Percentiles rank a stretch among this genome's conserved stretches.
These are phyloP conservation scores for Chamaetylas fuelleborni DNA, from an alignment of 2,113 vertebrate genomes.

Conservation along the genomic window DNA sequence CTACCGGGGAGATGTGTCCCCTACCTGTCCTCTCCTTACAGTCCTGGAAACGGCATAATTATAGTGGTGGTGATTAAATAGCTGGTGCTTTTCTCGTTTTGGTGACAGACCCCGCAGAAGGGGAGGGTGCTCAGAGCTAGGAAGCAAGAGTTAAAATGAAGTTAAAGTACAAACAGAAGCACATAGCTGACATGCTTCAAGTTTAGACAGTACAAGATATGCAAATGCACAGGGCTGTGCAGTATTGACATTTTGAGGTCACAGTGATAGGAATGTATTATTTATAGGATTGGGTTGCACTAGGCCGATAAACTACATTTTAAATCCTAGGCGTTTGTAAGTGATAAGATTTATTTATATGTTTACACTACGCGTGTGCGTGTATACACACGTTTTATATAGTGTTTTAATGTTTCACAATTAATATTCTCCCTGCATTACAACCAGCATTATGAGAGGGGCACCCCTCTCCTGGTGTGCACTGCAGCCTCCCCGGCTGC, in stretches of 20 bases:
- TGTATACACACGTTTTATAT: background rate
- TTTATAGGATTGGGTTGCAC: conserved; percentile 66
- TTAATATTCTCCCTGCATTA: background rate
- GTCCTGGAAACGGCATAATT: background rate
- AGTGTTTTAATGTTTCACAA: background rate
- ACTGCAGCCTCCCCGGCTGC: background rate
- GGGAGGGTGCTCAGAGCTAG: background rate
- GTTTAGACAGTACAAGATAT: conserved; percentile 68
- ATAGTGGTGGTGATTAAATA: background rate
- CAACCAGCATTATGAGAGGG: accelerated
- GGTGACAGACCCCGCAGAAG: background rate
- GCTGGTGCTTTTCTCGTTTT: background rate
- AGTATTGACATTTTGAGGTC: conserved; percentile 74
- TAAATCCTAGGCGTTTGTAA: conserved; percentile 18
- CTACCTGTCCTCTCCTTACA: background rate
- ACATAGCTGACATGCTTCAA: conserved; percentile 70
- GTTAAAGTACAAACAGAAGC: conserved; percentile 67
- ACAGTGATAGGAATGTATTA: conserved; percentile 74
- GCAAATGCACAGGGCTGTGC: conserved; percentile 39
- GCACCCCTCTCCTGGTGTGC: accelerated
- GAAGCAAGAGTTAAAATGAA: conserved; percentile 50
- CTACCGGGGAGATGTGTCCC: background rate
- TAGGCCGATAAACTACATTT: conserved; percentile 58
- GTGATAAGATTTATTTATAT: background rate
- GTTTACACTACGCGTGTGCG: background rate